Percentiles rank a stretch among this genome's conserved stretches.
phyloP scores from a whole-genome alignment of 35 echinoderm and acorn worm genomes.

The Apostichopus parvimensis region DNA sequence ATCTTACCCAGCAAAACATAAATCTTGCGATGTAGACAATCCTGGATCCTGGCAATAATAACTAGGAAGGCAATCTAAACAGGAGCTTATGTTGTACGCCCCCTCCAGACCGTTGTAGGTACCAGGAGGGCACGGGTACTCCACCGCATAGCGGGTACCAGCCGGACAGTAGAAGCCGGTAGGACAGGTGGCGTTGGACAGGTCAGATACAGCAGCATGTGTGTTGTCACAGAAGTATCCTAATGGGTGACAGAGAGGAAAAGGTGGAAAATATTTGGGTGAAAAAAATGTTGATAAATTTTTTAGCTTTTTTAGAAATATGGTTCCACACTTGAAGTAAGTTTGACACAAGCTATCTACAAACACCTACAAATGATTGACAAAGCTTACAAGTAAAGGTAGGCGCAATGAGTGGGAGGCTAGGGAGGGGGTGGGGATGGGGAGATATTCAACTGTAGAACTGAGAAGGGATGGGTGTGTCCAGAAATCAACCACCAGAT shows the following conservation, averaged over 20 bases:
- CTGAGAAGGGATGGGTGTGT: too few relatives aligned
- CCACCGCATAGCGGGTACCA: constrained; percentile 80
- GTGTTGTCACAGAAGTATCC: constrained; percentile 99
- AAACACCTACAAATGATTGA: background rate
- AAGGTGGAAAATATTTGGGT: background rate
- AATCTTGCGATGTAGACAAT: constrained; percentile 61
- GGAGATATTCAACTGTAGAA: too few relatives aligned
- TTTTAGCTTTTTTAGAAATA: background rate
- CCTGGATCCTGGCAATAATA: constrained; percentile 88
- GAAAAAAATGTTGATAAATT: too few relatives aligned
- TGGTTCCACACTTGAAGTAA: background rate
- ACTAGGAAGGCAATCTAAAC: constrained; percentile 67
- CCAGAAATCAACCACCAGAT: too few relatives aligned
- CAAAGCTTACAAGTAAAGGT: too few relatives aligned
- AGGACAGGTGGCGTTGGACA: constrained; percentile 76
- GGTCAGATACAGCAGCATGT: constrained; percentile 66
- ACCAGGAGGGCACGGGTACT: constrained; percentile 81
- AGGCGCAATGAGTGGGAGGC: too few relatives aligned
- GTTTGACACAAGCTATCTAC: background rate
- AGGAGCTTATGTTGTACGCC: constrained; percentile 60
- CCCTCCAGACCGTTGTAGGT: constrained; percentile 81
- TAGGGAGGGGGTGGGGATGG: too few relatives aligned
- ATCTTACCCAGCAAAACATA: constrained; percentile 92
- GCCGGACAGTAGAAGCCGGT: constrained; percentile 84
- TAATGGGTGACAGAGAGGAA: constrained; percentile 18